These are phyloP conservation scores for Xestia ashworthii DNA, from an alignment of 2,888 invertebrate species.

Conservation along the genomic window DNA sequence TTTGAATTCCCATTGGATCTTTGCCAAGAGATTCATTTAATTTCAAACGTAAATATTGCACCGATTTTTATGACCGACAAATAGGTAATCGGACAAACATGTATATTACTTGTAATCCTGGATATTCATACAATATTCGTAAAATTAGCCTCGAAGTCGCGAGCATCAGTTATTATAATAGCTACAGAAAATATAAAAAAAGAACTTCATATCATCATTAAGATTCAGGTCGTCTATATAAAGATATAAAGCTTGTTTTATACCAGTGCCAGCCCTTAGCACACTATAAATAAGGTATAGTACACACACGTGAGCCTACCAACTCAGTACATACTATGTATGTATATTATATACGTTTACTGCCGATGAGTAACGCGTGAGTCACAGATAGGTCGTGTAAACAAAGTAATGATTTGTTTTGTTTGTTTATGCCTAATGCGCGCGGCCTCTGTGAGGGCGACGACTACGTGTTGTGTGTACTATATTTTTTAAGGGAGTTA, in stretches of 20 bases:
- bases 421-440: slow-evolving; percentile 54
- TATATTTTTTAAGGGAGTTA: background rate
- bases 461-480: background rate
- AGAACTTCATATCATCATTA: background rate
- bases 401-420: slow-evolving; percentile 39
- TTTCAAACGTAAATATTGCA: background rate
- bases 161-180: background rate
- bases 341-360: background rate
- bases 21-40: background rate
- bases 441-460: slow-evolving; percentile 39
- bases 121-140: background rate
- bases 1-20: background rate
- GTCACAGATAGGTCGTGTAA: slow-evolving; percentile 45
- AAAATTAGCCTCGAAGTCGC: background rate
- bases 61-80: background rate
- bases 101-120: background rate
- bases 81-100: background rate
- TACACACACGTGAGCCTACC: background rate
- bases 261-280: slow-evolving; percentile 24
- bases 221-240: background rate
- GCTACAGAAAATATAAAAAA: background rate
- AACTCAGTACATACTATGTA: background rate
- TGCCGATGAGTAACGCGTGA: slow-evolving; percentile 59
- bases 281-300: background rate
- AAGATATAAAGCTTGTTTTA: slow-evolving; percentile 11